Percentiles rank a stretch among this genome's conserved stretches.
Conservation (phyloP, 2,888 invertebrate species). For the Volucella bombylans region DNA sequence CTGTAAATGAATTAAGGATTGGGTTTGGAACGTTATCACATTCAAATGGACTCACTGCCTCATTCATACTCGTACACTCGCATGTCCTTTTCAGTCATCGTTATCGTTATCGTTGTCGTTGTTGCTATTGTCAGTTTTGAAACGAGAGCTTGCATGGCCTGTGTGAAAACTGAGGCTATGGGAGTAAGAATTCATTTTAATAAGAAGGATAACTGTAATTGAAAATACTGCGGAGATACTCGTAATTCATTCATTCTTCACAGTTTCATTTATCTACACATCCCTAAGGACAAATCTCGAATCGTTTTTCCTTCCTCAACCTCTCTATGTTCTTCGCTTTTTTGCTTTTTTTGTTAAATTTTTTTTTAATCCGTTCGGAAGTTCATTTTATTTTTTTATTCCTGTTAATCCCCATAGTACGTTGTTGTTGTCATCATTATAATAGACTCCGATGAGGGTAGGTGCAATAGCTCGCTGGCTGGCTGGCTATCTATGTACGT, state of each 20-base stretch:
- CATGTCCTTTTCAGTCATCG: slow-evolving; percentile 25
- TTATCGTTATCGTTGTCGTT: not conserved
- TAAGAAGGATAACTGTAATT: slow-evolving; percentile 75
- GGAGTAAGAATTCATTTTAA: slow-evolving; percentile 72
- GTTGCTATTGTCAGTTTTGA: slow-evolving; percentile 9
- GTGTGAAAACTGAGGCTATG: slow-evolving; percentile 4
- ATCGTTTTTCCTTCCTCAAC: slow-evolving; percentile 43
- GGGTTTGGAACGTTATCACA: not conserved
- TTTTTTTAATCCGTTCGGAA: slow-evolving; percentile 34
- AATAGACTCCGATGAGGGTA: slow-evolving; percentile 41
- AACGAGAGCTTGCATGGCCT: not conserved
- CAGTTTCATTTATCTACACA: slow-evolving; percentile 64
- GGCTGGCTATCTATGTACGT: slow-evolving; percentile 17
- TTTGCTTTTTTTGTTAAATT: not conserved
- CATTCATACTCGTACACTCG: slow-evolving; percentile 16
- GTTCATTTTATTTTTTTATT: slow-evolving; percentile 50
- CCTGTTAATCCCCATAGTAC: slow-evolving; percentile 23
- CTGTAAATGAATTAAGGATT: slow-evolving; percentile 4
- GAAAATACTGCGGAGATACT: slow-evolving; percentile 70
- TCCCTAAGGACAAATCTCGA: slow-evolving; percentile 53
- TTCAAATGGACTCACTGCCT: slow-evolving; percentile 29
- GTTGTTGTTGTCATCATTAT: slow-evolving; percentile 62
- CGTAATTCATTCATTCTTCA: slow-evolving; percentile 74
- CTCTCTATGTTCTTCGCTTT: not conserved
- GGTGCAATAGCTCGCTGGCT: too few relatives aligned